Evolutionary conservation across 2,888 invertebrate genomes (phyloP).

Genomic region (Diabrotica balteata): DNA sequence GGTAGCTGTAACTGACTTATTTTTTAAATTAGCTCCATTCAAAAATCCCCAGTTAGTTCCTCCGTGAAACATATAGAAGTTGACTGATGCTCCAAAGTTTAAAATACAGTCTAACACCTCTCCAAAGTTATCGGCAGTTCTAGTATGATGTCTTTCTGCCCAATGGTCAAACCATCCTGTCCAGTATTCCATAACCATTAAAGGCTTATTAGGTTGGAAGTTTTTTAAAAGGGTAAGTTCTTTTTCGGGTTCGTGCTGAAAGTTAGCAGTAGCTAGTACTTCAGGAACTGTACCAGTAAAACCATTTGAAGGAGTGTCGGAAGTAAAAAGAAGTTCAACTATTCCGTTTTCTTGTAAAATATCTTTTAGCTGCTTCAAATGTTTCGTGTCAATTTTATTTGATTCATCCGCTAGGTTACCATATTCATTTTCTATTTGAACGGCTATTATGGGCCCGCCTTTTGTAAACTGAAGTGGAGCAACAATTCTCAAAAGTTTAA

Average conservation of each 20-base stretch:
- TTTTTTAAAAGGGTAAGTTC: slow-evolving; percentile 58
- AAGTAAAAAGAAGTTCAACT: slow-evolving; percentile 62
- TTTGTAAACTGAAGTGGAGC: slow-evolving; percentile 67
- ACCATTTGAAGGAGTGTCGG: slow-evolving; percentile 57
- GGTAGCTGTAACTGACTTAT: slow-evolving; percentile 15
- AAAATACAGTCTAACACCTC: slow-evolving; percentile 36
- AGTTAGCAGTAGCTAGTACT: slow-evolving; percentile 64
- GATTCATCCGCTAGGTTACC: slow-evolving; percentile 65
- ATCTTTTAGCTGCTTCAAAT: slow-evolving; percentile 59
- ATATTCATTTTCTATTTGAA: slow-evolving; percentile 81
- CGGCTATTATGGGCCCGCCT: slow-evolving; percentile 86
- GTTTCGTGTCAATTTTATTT: slow-evolving; percentile 50
- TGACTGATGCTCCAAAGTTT: slow-evolving; percentile 61
- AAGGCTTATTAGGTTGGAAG: slow-evolving; percentile 61
- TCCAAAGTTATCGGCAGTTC: slow-evolving; percentile 40
- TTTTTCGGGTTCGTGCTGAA: slow-evolving; percentile 58
- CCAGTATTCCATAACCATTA: slow-evolving; percentile 68
- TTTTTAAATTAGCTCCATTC: slow-evolving; percentile 45
- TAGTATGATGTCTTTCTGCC: slow-evolving; percentile 55
- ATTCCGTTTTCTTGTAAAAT: slow-evolving; percentile 56
- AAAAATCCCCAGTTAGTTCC: slow-evolving; percentile 83
- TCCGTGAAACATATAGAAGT: slow-evolving; percentile 91
- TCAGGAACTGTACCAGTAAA: slow-evolving; percentile 55
- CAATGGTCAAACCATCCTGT: slow-evolving; percentile 67
- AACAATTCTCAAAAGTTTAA: slow-evolving; percentile 61